Base-by-base conservation (phyloP, 2,113 vertebrate genomes). In the Paramisgurnus dabryanus region DNA sequence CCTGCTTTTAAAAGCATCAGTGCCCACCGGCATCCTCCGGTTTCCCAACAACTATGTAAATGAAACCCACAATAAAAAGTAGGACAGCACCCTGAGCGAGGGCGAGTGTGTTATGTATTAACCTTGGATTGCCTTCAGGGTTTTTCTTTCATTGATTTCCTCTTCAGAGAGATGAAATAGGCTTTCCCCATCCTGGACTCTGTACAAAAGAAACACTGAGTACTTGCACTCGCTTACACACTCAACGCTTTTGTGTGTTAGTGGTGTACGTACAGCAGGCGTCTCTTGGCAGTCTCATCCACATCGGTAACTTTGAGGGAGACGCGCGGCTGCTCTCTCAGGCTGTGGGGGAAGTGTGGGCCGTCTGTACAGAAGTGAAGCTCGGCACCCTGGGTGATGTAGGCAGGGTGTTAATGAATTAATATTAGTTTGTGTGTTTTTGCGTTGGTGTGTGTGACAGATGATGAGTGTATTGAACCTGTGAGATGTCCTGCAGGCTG, bases 311-410 rank as follows among this genome's bases (percentile, higher is more conserved):
- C 90, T 82, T 87, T 86, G 81, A 95, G 86, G 50, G 67, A 90
- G 77, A 95, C 82, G 63, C 93, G 0, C 0, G 75, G 78, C 15
- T 83, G 93, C 84, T 89, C 86, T 87, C 91, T 95, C 60, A 94
- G 43, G 27, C 87, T 94, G 83, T 94, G 87, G 18, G 94, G 92
- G 85, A 95, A 87, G 49, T 87, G 90, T 61, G 93, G 92, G 80
- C 91, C 88, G 61, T 75, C 85, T 60, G 88, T 94, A 86, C 4
- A 79, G 88, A 95, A 95, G 76, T 92, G 93, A 76, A 96, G 87
- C 63, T 93, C 91, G 77, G 90, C 89, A 82, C 94, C 94, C 94
- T 95, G 83, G 83, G 86, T 34, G 80, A 71, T 41, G 69, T 11
- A 81, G 39, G 11, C 61, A 70, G 55, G 71, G 49, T 58, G 45